Evolutionary conservation across 1,140 invertebrate species (phyloP).

Genomic region (Calephelis virginiensis): DNA sequence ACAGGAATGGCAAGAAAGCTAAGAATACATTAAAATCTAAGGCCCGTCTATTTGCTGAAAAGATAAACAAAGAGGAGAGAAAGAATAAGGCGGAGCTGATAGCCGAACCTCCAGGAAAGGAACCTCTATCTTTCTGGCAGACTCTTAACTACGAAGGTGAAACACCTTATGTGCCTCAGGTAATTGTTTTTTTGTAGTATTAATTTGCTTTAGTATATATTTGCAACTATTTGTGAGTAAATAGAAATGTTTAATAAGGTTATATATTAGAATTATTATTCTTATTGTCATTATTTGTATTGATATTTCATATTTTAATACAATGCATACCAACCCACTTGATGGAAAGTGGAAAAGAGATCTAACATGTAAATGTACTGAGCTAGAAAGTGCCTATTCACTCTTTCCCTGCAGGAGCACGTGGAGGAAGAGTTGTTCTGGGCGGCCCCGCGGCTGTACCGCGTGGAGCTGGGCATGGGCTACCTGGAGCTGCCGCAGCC

Average conservation of each 20-base stretch:
- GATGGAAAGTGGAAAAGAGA: no score
- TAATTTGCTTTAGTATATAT: no score
- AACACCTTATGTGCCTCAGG: conserved; percentile 54
- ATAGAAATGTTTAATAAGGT: no score
- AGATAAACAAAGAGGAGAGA: conserved; percentile 99
- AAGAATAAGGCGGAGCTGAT: conserved; percentile 96
- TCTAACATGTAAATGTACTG: no score
- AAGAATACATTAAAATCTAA: conserved; percentile 98
- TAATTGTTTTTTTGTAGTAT: conserved; percentile 28
- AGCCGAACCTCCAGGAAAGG: conserved; percentile 89
- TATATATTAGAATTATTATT: no score
- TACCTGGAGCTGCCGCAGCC: conserved; percentile 99
- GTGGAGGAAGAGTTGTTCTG: conserved; percentile 89
- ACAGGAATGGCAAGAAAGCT: conserved; percentile 87
- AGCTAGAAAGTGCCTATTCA: no score
- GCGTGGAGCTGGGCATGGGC: conserved; percentile 98
- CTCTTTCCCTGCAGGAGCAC: conserved; percentile 82
- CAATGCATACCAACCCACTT: no score
- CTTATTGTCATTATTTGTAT: no score
- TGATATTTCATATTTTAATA: no score
- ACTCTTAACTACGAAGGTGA: conserved; percentile 80
- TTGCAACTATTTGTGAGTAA: no score
- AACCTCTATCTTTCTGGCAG: conserved; percentile 92
- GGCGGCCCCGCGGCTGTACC: conserved; percentile 90
- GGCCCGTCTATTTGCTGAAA: conserved; percentile 96